Evolutionary conservation across 2,797 vertebrate genomes (phyloP), one percentile per base, ranked within the genome.

Genomic region (Acrocephalus scirpaceus): DNA sequence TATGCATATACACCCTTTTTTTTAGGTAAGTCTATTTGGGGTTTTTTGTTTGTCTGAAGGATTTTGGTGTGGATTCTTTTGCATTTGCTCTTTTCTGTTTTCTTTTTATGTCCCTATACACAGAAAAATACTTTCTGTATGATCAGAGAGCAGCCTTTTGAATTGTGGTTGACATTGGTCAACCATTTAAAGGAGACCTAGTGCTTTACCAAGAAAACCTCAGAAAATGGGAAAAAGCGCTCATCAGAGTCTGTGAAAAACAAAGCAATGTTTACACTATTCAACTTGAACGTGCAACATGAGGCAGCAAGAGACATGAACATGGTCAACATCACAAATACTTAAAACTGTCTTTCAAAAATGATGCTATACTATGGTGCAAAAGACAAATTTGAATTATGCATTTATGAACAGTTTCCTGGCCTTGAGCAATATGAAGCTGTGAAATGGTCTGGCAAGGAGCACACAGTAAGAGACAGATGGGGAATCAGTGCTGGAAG

Each of bases 391-490:
- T 86, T 90, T 3, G 70, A 93, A 89, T 23, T 4, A 4, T 56
- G 13, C 11, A 12, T 86, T 92, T 81, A 19, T 36, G 65, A 88
- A 45, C 66, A 38, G 16, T 74, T 88, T 91, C 56, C 47, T 93
- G 79, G 62, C 91, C 85, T 94, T 75, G 51, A 90, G 87, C 11
- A 15, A 66, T 70, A 53, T 21, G 73, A 91, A 91, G 62, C 95
- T 91, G 87, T 94, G 85, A 92, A 96, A 91, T 73, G 79, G 61
- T 90, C 73, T 94, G 92, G 91, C 92, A 94, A 71, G 70, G 66
- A 72, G 51, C 30, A 32, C 8, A 3, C 57, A 72, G 36, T 25
- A 34, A 57, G 85, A 80, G 82, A 75, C 91, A 96, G 92, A 90
- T 93, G 91, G 91, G 48, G 34, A 93, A 45, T 81, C 87, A 75